A percentile compares a stretch with the other conserved stretches of the same genome.
phyloP scores from a whole-genome alignment of 2,888 invertebrate genomes.

The Leucophenga maculata region DNA sequence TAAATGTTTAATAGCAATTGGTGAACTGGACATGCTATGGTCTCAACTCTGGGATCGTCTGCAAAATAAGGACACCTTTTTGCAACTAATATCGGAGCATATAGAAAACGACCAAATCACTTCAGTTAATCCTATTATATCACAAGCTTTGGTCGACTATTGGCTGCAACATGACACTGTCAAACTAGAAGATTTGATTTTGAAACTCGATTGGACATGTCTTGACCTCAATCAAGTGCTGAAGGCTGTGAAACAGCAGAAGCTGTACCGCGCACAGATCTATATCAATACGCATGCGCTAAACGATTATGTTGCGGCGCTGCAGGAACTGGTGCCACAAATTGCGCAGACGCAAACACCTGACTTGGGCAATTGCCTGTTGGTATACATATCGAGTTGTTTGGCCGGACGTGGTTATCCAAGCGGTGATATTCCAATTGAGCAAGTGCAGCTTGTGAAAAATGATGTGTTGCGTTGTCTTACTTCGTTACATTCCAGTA shows the following conservation, averaged over 20 bases:
- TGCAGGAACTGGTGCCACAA: slow-evolving; percentile 79
- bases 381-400: slow-evolving; percentile 90
- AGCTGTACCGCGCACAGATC: slow-evolving; percentile 73
- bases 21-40: slow-evolving; percentile 75
- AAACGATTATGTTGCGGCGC: slow-evolving; percentile 81
- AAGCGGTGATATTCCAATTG: slow-evolving; percentile 79
- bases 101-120: slow-evolving; percentile 78
- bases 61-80: slow-evolving; percentile 75
- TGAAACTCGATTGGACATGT: slow-evolving; percentile 82
- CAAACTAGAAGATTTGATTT: slow-evolving; percentile 80
- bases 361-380: slow-evolving; percentile 84
- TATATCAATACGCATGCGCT: slow-evolving; percentile 86
- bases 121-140: slow-evolving; percentile 79
- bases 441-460: slow-evolving; percentile 79
- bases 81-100: slow-evolving; percentile 81
- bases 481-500: slow-evolving; percentile 79
- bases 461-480: slow-evolving; percentile 81
- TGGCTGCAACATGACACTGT: slow-evolving; percentile 77
- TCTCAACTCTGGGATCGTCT: slow-evolving; percentile 78
- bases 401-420: slow-evolving; percentile 90
- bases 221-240: slow-evolving; percentile 83
- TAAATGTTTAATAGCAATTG: slow-evolving; percentile 69
- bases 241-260: slow-evolving; percentile 67
- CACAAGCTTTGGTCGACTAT: slow-evolving; percentile 81
- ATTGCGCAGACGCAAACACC: slow-evolving; percentile 71